Conservation (phyloP, 2,888 invertebrate genomes). For the Ametastegia equiseti region DNA sequence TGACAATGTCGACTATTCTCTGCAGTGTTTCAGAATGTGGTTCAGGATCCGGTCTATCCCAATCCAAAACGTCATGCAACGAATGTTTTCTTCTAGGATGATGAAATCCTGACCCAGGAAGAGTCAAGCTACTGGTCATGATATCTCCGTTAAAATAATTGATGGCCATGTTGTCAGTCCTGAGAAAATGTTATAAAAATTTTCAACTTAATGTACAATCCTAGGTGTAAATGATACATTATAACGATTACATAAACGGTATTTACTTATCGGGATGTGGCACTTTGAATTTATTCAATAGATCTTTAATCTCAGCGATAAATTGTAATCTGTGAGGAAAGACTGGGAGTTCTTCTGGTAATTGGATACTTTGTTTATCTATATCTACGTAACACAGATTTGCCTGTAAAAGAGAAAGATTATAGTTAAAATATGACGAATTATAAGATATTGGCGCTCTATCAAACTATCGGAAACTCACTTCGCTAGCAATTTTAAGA, state of each 20-base stretch:
- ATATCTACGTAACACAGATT: conserved; percentile 97
- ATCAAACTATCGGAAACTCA: conserved; percentile 57
- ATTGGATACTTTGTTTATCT: conserved; percentile 93
- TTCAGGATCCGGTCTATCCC: conserved; percentile 78
- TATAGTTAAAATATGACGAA: background rate
- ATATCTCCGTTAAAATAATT: conserved; percentile 79
- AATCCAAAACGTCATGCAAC: conserved; percentile 85
- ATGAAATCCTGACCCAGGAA: conserved; percentile 81
- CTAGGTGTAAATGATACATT: background rate
- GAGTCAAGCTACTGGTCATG: conserved; percentile 89
- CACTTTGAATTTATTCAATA: conserved; percentile 81
- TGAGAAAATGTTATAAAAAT: conserved; percentile 54
- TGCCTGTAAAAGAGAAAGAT: conserved; percentile 79
- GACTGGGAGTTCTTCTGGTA: conserved; percentile 96
- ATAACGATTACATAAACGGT: conserved; percentile 45
- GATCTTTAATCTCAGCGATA: conserved; percentile 86
- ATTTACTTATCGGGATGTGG: conserved; percentile 73
- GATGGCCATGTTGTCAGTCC: conserved; percentile 74
- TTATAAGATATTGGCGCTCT: background rate
- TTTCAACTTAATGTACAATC: background rate
- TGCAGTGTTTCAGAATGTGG: conserved; percentile 88
- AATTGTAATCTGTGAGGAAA: conserved; percentile 95
- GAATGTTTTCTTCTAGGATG: conserved; percentile 88
- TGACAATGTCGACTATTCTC: conserved; percentile 91
- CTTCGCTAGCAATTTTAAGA: conserved; percentile 76